Percentiles rank a stretch among this genome's conserved stretches.
Conservation (phyloP, 2,113 vertebrate species). For the Taurulus bubalis region DNA sequence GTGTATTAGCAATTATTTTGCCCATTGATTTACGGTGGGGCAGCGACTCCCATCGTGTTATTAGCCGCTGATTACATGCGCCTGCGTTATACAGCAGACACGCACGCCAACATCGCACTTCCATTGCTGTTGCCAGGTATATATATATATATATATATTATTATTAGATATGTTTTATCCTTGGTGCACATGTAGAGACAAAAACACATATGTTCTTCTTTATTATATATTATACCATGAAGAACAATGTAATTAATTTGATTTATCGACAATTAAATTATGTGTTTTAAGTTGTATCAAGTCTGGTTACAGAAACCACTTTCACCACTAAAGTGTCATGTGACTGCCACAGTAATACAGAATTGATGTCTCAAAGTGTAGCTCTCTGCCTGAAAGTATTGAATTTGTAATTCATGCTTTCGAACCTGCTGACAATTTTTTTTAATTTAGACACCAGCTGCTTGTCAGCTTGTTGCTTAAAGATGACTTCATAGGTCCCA, state of each 20-base stretch:
- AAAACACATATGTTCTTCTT: background rate
- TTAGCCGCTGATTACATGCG: slow-evolving; percentile 98
- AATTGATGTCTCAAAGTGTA: background rate
- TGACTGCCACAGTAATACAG: background rate
- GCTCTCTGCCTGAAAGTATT: background rate
- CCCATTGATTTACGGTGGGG: slow-evolving; percentile 98
- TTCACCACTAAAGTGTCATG: background rate
- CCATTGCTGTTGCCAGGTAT: slow-evolving; percentile 34
- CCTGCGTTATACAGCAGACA: slow-evolving; percentile 82
- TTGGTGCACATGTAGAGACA: background rate
- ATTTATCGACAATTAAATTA: slow-evolving; percentile 85
- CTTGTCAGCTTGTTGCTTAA: background rate
- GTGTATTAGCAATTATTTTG: slow-evolving; percentile 99
- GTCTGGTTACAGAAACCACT: background rate
- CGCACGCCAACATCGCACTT: background rate
- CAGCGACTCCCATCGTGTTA: slow-evolving; percentile 92
- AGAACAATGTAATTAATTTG: background rate
- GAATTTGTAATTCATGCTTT: background rate
- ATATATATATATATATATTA: no score
- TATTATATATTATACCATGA: background rate
- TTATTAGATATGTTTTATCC: slow-evolving; percentile 29
- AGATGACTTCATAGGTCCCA: no score
- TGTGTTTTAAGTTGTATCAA: background rate
- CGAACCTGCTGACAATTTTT: background rate
- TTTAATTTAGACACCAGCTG: background rate